Base-by-base conservation (phyloP, 2,113 vertebrate species). In the Cacatua alba region DNA sequence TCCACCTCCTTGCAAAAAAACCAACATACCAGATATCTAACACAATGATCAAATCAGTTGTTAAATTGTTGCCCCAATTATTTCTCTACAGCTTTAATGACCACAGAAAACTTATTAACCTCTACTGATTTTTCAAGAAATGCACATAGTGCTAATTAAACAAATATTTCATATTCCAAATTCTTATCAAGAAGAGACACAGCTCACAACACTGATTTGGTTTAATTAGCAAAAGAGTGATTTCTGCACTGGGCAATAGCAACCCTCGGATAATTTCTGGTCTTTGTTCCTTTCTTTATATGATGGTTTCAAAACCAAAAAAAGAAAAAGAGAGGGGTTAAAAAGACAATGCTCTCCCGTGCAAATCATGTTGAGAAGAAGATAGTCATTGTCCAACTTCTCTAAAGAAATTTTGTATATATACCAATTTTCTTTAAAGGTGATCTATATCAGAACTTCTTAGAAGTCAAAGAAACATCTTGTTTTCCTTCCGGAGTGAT, bases 151-250 rank as follows among this genome's bases (percentile, higher is more conserved):
- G 84, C 68, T 95, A 94, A 96, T 97, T 93, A 95, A 97, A 95
- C 14, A 95, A 91, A 94, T 94, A 94, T 75, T 86, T 94, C 35
- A 79, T 93, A 95, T 97, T 79, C 75, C 46, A 70, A 51, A 63
- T 55, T 37, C 35, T 96, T 94, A 91, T 92, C 64, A 71, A 64
- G 33, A 67, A 26, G 90, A 88, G 74, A 78, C 33, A 70, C 6
- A 78, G 51, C 28, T 72, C 74, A 79, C 51, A 59, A 17, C 68
- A 44, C 71, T 91, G 48, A 76, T 78, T 93, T 7, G 26, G 46
- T 44, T 94, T 96, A 94, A 96, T 95, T 91, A 85, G 65, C 64
- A 87, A 52, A 92, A 85, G 23, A 81, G 23, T 88, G 52, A 84
- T 76, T 95, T 94, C 63, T 95, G 35, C 24, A 44, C 46, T 71